These are phyloP conservation scores for Varanus salvator DNA, from an alignment of 2,113 vertebrate genomes.

Conservation along the genomic window DNA sequence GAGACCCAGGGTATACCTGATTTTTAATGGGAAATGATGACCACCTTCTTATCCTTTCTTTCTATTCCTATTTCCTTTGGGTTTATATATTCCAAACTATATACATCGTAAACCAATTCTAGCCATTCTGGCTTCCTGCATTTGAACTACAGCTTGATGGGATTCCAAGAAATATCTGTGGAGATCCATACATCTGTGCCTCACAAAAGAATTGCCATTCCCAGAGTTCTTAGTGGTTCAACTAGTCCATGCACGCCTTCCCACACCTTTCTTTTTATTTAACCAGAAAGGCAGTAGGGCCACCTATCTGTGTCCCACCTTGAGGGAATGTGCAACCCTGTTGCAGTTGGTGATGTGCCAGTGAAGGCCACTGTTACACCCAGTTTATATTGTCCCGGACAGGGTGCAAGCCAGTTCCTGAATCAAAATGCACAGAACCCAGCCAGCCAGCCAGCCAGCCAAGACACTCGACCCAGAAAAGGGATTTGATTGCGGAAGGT, in stretches of 20 bases:
- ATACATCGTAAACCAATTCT: background rate
- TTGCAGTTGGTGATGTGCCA: background rate
- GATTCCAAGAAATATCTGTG: background rate
- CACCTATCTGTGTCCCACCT: background rate
- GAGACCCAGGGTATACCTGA: background rate
- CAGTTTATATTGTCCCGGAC: background rate
- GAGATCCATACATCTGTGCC: background rate
- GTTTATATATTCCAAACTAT: background rate
- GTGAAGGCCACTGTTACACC: too few relatives aligned
- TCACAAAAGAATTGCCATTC: background rate
- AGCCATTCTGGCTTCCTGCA: background rate
- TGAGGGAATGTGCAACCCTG: background rate
- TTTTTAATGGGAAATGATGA: background rate
- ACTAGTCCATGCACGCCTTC: background rate
- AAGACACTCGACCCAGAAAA: accelerated
- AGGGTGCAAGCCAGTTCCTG: background rate
- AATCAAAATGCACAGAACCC: background rate
- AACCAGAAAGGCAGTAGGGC: background rate
- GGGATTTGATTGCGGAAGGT: accelerated
- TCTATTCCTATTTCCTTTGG: background rate
- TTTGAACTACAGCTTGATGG: background rate
- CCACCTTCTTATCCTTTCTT: background rate
- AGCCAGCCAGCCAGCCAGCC: accelerated
- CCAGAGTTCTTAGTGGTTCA: background rate
- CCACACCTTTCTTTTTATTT: background rate